Base-by-base conservation (phyloP, 2,113 vertebrate genomes). In the Pelecanoides urinatrix region DNA sequence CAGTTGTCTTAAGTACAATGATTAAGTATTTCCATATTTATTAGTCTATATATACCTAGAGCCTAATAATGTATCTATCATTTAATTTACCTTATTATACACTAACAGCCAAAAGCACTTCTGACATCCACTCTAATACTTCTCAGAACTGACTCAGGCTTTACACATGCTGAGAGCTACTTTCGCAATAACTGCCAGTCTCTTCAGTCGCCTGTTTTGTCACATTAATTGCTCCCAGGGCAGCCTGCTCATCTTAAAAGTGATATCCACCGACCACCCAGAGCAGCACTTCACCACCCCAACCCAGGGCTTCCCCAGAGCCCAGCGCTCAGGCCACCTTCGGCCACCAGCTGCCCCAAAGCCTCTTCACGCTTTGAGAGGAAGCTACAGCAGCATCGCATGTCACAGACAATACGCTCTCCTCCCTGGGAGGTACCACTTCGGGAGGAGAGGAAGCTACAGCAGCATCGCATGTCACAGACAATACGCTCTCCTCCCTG, bases 181-280 rank as follows among this genome's bases (percentile, higher is more conserved):
- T 97, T 97, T 96, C 77, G 91, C 94, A 97, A 97, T 87, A 91
- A 62, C 95, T 47, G 92, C 95, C 83, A 12, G 90, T 11, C 91
- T 87, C 58, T 14, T 47, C 72, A 59, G 83, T 83, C 6, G 42
- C n/a, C 86, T 52, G 32, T 38, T 30, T 11, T 61, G 34, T 25
- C 77, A 40, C 42, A 5, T 59, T 53, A 78, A 85, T 67, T 10
- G 36, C 36, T 91, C 62, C 62, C 52, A 6, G 23, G 8, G 47
- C 59, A 23, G 66, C 55, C 42, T 22, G 50, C 56, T 63, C 75
- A 2, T 2, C 71, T 10, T 5, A 29, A 20, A 56, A 34, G 22
- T 20, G 16, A 34, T 34, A 13, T 6, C 40, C 70, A 15, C 40
- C 40, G 47, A 47, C 44, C 66, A 42, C 62, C 38, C 10, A 1